These are phyloP conservation scores for Cairina moschata DNA, from an alignment of 2,113 vertebrate genomes.

Conservation along the genomic window DNA sequence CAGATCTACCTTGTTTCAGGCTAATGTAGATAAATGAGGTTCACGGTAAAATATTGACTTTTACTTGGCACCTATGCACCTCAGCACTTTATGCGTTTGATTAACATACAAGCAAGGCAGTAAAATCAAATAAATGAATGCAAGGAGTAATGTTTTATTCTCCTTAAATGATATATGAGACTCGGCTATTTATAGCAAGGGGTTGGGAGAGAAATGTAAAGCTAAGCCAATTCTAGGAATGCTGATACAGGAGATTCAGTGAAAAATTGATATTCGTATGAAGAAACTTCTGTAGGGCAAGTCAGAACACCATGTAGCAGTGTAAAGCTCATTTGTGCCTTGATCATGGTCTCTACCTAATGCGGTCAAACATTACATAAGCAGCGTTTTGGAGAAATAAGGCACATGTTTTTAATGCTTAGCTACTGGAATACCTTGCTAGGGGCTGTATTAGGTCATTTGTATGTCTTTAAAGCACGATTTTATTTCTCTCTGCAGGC, in stretches of 20 bases:
- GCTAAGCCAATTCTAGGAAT: conserved; percentile 44
- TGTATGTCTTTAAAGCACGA: not conserved
- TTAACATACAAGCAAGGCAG: conserved; percentile 68
- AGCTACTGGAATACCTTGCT: not conserved
- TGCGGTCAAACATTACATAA: not conserved
- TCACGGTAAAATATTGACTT: conserved; percentile 73
- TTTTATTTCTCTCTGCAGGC: not conserved
- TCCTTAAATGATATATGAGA: conserved; percentile 69
- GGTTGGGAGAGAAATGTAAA: conserved; percentile 23
- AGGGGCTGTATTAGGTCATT: not conserved
- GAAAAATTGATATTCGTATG: conserved; percentile 1
- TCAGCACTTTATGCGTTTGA: conserved; percentile 73
- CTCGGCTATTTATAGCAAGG: conserved; percentile 40
- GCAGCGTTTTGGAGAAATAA: not conserved
- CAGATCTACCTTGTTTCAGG: conserved; percentile 68
- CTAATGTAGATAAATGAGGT: conserved; percentile 77
- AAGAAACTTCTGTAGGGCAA: conserved; percentile 23
- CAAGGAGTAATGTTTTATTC: conserved; percentile 58
- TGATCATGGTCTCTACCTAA: not conserved
- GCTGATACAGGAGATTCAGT: conserved; percentile 35
- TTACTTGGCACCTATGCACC: conserved; percentile 63
- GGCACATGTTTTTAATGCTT: not conserved
- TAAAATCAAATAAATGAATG: conserved; percentile 62
- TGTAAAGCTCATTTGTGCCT: conserved; percentile 20
- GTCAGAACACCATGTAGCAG: not conserved